Evolutionary conservation across 2,888 invertebrate genomes (phyloP).

Genomic region (Salpingus planirostris): DNA sequence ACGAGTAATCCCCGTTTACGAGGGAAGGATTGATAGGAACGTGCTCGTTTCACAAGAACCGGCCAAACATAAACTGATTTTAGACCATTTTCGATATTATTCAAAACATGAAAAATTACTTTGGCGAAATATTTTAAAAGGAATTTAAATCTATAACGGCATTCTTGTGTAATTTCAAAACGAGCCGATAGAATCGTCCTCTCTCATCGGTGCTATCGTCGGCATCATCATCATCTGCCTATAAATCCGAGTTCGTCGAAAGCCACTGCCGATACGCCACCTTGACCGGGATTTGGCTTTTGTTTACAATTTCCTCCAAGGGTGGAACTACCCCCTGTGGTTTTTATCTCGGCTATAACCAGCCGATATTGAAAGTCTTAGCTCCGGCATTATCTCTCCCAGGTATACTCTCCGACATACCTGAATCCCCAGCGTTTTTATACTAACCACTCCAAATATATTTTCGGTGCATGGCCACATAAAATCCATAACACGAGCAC

Average conservation of each 20-base stretch:
- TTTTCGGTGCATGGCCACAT: conserved; percentile 11
- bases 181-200: no score
- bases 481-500: conserved; percentile 10
- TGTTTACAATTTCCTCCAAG: conserved; percentile 11
- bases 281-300: conserved; percentile 13
- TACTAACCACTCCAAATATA: conserved; percentile 22
- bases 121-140: background rate
- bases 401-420: conserved; percentile 19
- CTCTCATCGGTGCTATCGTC: no score
- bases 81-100: no score
- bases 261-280: no score
- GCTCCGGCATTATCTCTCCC: conserved; percentile 21
- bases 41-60: no score
- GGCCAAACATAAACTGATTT: no score
- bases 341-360: conserved; percentile 14
- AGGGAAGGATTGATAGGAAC: no score
- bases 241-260: conserved; percentile 12
- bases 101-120: conserved; percentile 1
- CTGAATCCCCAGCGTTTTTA: conserved; percentile 20
- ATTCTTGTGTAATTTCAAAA: no score
- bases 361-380: conserved; percentile 19
- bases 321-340: conserved; percentile 12
- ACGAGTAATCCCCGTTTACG: conserved; percentile 15
- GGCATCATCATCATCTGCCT: no score
- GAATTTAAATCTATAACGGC: conserved; percentile 2